These are phyloP conservation scores for Aphelinus certus DNA, from an alignment of 1,140 invertebrate genomes.

Conservation along the genomic window DNA sequence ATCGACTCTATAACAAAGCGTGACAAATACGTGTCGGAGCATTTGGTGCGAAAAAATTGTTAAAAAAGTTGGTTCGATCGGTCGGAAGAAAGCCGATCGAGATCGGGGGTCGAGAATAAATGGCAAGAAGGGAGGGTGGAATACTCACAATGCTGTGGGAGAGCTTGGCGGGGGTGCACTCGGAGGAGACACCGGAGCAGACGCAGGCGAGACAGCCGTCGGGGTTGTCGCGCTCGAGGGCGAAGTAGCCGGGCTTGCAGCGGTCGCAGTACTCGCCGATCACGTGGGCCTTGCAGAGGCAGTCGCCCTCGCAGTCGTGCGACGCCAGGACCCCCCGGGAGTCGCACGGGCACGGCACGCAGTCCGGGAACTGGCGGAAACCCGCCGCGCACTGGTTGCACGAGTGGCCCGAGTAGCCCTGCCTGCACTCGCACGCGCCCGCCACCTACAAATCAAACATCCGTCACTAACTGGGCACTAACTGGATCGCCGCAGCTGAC, in stretches of 20 bases:
- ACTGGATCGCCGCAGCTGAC: too few relatives aligned
- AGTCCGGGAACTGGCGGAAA: conserved; percentile 81
- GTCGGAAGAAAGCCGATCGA: neutral
- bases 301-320: conserved; percentile 81
- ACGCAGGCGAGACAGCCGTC: conserved; percentile 90
- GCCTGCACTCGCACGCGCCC: conserved; percentile 83
- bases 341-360: conserved; percentile 85
- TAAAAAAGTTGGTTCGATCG: too few relatives aligned
- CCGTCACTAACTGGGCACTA: too few relatives aligned
- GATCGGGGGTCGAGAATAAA: neutral
- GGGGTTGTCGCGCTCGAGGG: conserved; percentile 77
- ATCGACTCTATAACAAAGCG: too few relatives aligned
- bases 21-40: too few relatives aligned
- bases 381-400: conserved; percentile 89
- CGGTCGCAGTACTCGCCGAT: conserved; percentile 81
- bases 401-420: conserved; percentile 81
- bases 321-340: conserved; percentile 74
- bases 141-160: conserved; percentile 68
- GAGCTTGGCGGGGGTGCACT: conserved; percentile 75
- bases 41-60: too few relatives aligned
- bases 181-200: conserved; percentile 86
- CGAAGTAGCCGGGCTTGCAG: conserved; percentile 88
- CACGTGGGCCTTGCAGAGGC: conserved; percentile 87
- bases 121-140: too few relatives aligned
- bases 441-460: conserved; percentile 60